phyloP scores from a whole-genome alignment of 2,888 invertebrate genomes.

The Rapana venosa region DNA sequence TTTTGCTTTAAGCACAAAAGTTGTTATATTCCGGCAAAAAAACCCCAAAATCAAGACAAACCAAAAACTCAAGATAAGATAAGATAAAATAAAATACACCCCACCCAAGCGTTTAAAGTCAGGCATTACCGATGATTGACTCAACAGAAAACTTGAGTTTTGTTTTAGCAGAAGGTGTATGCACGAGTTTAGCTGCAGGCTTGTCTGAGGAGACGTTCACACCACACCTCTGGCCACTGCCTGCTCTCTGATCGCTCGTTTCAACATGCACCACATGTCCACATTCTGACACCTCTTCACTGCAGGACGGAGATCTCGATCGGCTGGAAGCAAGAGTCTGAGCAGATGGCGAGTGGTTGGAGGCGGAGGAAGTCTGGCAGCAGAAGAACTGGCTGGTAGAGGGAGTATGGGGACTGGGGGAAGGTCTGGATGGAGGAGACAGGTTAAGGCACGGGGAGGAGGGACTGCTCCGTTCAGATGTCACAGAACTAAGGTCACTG shows the following conservation, averaged over 20 bases:
- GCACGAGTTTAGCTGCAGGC: neutral
- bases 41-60: too few species aligned
- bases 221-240: neutral
- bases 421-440: slow-evolving; percentile 45
- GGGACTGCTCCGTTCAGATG: slow-evolving; percentile 24
- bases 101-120: neutral
- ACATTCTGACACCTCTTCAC: slow-evolving; percentile 38
- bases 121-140: slow-evolving; percentile 58
- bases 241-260: neutral
- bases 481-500: neutral
- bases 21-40: too few species aligned
- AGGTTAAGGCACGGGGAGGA: neutral
- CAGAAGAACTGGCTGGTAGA: slow-evolving; percentile 25
- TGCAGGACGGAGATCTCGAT: slow-evolving; percentile 30
- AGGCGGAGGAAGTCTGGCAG: slow-evolving; percentile 2
- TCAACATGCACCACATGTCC: neutral
- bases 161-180: slow-evolving; percentile 30
- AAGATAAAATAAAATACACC: neutral
- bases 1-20: too few species aligned
- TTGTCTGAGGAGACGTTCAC: neutral
- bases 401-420: slow-evolving; percentile 8
- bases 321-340: slow-evolving; percentile 25
- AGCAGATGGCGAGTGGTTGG: neutral
- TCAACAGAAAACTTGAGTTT: slow-evolving; percentile 63
- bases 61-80: neutral